A percentile compares a stretch with the other conserved stretches of the same genome.
These are phyloP conservation scores for Ceratina calcarata DNA, from an alignment of 1,140 invertebrate species.

Conservation along the genomic window DNA sequence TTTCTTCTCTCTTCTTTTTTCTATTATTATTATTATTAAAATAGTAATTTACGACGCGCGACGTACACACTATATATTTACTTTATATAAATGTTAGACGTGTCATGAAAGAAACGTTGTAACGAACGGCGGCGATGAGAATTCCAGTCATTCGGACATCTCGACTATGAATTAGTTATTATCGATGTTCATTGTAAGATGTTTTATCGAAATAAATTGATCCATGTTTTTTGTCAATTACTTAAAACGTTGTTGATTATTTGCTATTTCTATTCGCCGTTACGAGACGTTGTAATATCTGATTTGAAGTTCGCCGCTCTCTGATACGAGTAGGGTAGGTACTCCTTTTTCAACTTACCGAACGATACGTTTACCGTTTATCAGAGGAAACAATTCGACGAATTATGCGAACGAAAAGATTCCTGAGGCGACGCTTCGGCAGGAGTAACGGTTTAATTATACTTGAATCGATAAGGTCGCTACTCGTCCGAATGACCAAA, in stretches of 20 bases:
- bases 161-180: conserved; percentile 63
- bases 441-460: not conserved
- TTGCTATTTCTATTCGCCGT: conserved; percentile 25
- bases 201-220: conserved; percentile 68
- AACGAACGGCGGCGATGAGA: conserved; percentile 37
- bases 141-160: conserved; percentile 65
- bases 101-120: conserved; percentile 27
- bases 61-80: conserved; percentile 22
- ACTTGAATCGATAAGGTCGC: not conserved
- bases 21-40: conserved; percentile 4
- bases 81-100: conserved; percentile 31
- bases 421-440: not conserved
- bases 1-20: conserved; percentile 20
- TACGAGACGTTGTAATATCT: conserved; percentile 17
- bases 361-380: not conserved
- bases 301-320: conserved; percentile 3
- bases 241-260: conserved; percentile 62
- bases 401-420: not conserved
- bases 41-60: conserved; percentile 22
- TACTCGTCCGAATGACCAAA: not conserved
- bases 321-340: not conserved
- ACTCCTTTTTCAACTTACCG: conserved; percentile 8
- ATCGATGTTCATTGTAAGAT: conserved; percentile 65
- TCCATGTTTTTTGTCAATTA: conserved; percentile 68
- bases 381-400: not conserved